Conservation (phyloP, 2,797 vertebrate species). For the Huso huso region DNA sequence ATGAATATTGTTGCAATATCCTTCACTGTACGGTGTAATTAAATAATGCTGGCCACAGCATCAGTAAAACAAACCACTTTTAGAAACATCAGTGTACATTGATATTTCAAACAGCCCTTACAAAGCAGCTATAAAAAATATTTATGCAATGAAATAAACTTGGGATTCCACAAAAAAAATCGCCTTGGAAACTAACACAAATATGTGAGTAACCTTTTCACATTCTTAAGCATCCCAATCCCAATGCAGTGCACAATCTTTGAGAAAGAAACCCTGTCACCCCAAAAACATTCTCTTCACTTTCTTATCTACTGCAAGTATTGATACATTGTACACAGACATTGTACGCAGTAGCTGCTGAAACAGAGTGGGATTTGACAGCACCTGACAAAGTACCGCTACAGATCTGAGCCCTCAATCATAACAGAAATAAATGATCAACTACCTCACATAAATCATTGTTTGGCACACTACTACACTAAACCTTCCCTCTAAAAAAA, state of each 20-base stretch:
- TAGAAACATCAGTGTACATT: no score
- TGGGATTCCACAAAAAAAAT: no score
- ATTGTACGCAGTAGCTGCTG: slow-evolving; percentile 1
- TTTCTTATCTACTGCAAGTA: slow-evolving; percentile 7
- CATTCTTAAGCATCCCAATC: no score
- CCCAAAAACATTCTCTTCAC: background rate
- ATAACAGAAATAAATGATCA: slow-evolving; percentile 18
- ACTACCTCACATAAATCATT: background rate
- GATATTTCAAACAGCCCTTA: no score
- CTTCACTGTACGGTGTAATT: slow-evolving; percentile 41
- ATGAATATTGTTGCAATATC: slow-evolving; percentile 47
- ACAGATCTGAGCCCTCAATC: slow-evolving; percentile 2
- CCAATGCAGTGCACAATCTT: background rate
- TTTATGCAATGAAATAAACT: no score
- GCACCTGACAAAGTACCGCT: slow-evolving; percentile 19
- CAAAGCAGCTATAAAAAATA: no score
- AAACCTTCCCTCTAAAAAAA: background rate
- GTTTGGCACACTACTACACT: slow-evolving; percentile 12
- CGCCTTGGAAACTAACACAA: no score
- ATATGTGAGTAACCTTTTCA: no score
- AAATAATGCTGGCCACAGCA: slow-evolving; percentile 20
- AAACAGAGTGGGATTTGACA: slow-evolving; percentile 14
- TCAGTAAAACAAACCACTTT: no score
- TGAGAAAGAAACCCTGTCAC: background rate
- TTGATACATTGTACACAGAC: slow-evolving; percentile 3